Conservation (phyloP, 2,797 vertebrate genomes). For the Meriones psammophilus region DNA sequence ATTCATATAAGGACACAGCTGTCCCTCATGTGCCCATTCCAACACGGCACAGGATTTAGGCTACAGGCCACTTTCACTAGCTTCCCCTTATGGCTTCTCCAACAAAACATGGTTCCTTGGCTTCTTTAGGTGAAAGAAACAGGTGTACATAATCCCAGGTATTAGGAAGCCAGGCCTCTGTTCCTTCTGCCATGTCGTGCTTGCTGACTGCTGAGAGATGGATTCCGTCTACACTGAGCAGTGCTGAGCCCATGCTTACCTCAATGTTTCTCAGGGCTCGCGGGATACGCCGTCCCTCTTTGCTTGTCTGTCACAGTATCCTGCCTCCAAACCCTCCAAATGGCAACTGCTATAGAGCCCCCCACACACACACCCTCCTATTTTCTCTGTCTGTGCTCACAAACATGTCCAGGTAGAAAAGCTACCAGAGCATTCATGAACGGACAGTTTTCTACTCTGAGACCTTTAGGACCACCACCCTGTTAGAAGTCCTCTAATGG, state of each 20-base stretch:
- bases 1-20: not conserved
- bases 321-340: not conserved
- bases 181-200: not conserved
- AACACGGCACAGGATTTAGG: not conserved
- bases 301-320: not conserved
- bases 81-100: not conserved
- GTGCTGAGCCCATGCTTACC: not conserved
- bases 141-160: no score
- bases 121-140: not conserved
- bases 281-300: not conserved
- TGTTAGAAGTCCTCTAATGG: not conserved
- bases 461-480: not conserved
- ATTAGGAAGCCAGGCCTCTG: not conserved
- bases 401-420: not conserved
- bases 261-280: not conserved
- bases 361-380: no score
- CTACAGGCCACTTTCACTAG: not conserved
- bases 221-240: not conserved
- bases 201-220: not conserved
- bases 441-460: not conserved
- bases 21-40: rapidly evolving
- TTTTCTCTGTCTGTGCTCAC: not conserved
- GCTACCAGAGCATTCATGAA: not conserved
- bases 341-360: not conserved
- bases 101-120: not conserved